Evolutionary conservation across 2,113 vertebrate species (phyloP).

Genomic region (Coptodon rendalli): DNA sequence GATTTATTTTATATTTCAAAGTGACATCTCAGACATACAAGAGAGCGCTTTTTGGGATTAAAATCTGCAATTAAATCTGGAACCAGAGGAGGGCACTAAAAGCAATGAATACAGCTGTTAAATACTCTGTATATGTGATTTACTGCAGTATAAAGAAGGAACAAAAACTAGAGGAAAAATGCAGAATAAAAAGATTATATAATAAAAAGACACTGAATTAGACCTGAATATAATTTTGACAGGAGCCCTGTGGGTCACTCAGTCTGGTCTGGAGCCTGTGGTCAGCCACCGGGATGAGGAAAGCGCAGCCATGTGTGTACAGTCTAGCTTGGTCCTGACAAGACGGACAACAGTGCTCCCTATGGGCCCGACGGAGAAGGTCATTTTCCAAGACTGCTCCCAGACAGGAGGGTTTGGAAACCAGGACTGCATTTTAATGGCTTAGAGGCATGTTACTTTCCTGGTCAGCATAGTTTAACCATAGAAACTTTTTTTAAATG

Average conservation of each 20-base stretch:
- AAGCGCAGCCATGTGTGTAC: constrained; percentile 9
- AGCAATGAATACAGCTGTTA: not conserved
- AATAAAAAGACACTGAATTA: not conserved
- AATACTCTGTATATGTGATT: not conserved
- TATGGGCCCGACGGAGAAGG: constrained; percentile 46
- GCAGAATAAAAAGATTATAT: not conserved
- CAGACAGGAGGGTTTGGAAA: not conserved
- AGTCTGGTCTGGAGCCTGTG: constrained; percentile 40
- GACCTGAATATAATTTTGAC: not conserved
- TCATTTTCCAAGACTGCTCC: not conserved
- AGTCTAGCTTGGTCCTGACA: constrained; percentile 20
- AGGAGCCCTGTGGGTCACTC: constrained; percentile 17
- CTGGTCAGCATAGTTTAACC: not conserved
- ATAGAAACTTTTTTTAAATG: not conserved
- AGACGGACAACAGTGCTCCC: constrained; percentile 65
- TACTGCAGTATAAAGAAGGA: not conserved
- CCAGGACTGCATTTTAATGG: constrained; percentile 4
- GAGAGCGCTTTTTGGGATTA: not conserved
- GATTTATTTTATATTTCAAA: not conserved
- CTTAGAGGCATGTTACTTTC: not conserved
- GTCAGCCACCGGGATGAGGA: constrained; percentile 14
- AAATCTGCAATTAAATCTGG: not conserved
- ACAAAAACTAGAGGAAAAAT: not conserved
- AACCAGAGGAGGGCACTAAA: constrained; percentile 42
- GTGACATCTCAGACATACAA: not conserved